Evolutionary conservation across 2,888 invertebrate species (phyloP), one percentile per base, ranked within the genome.

Genomic region (Caenorhabditis zanzibari): DNA sequence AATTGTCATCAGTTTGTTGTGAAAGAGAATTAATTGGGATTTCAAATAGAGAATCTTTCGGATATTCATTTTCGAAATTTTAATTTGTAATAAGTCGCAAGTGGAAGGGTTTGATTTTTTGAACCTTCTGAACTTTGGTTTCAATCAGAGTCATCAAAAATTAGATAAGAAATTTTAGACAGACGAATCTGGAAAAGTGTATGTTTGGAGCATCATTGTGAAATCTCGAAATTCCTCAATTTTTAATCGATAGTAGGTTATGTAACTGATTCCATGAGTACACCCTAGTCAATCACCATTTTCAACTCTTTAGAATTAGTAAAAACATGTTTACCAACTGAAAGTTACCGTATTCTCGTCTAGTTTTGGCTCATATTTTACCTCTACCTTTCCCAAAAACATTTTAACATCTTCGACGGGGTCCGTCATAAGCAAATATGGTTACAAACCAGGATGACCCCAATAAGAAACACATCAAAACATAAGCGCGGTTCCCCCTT

Each of bases 391-490:
- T 22, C 41, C 63, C n/a, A n/a, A 26, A 5, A 52, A 52, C 47
- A 66, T 66, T 49, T 52, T 66, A 49, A 49, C 66, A 64, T 64
- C 47, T 64, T 47, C 47, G 26, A 19, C 6, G 4, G 28, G 24
- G 38, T n/a, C 19, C n/a, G n/a, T 64, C 66, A 66, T 47, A 19
- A 6, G 66, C 49, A 66, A 66, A 66, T 52, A 66, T 35, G 44
- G 44, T 58, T 32, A 58, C 35, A 58, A 58, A 58, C 16, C 0
- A 38, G 16, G 61, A 26, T 64, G 66, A 35, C 66, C 44, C 35
- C 28, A 64, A 41, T 10, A 38, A 58, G 14, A n/a, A 44, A 52
- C 35, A 66, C 66, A 66, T 66, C 66, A 66, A 66, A 66, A 26
- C 47, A 19, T 7, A 38, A 19, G 19, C 41, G 44, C 63, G 44